Percentiles rank a stretch among this genome's conserved stretches.
Evolutionary conservation across 2,888 invertebrate genomes (phyloP).

Genomic region (Melieria crassipennis): DNA sequence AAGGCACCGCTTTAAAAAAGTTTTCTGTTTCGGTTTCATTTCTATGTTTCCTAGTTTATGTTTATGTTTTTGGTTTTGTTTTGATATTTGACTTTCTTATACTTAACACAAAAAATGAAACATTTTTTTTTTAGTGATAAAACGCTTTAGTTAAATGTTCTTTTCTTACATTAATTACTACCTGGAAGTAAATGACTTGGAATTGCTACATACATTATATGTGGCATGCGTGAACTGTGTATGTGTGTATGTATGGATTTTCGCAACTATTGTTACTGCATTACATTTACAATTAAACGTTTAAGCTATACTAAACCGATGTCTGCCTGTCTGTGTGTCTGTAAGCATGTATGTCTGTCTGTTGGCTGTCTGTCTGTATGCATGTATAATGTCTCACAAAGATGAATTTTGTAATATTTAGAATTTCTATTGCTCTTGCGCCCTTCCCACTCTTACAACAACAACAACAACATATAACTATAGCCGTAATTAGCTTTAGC

Average conservation of each 20-base stretch:
- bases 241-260: conserved; percentile 4
- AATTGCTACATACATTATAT: background rate
- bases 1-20: conserved; percentile 19
- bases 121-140: conserved; percentile 22
- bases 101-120: conserved; percentile 4
- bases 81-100: background rate
- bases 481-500: no score
- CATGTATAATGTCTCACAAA: conserved; percentile 12
- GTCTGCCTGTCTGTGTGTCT: background rate
- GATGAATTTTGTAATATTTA: no score
- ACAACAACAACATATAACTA: no score
- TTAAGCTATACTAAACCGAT: background rate
- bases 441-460: no score
- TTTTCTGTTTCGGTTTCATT: background rate
- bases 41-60: background rate
- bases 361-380: conserved; percentile 7
- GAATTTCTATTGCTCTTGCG: no score
- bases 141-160: conserved; percentile 31
- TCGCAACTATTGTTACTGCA: background rate
- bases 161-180: conserved; percentile 9
- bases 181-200: background rate
- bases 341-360: background rate
- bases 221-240: background rate
- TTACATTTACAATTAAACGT: no score
- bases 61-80: background rate